phyloP scores from a whole-genome alignment of 2,113 vertebrate species.

The Lontra canadensis region DNA sequence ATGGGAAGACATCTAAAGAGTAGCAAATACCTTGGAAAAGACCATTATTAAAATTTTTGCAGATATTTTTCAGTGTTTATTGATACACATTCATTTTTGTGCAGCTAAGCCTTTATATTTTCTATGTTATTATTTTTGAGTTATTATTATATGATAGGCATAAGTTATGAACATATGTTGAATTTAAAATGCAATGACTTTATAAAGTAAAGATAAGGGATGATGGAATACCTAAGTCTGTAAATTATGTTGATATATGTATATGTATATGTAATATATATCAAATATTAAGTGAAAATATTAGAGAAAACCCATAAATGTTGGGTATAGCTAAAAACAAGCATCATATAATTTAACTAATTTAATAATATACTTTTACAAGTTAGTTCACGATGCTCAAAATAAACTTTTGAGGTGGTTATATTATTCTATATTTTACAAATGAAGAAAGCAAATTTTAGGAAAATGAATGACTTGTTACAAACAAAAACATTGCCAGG shows the following conservation, averaged over 20 bases:
- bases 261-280: not conserved
- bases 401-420: not conserved
- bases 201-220: not conserved
- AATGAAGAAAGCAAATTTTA: not conserved
- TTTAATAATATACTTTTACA: not conserved
- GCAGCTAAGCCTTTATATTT: not conserved
- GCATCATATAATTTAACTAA: not conserved
- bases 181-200: not conserved
- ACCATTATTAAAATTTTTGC: not conserved
- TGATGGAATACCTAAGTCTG: not conserved
- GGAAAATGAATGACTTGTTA: not conserved
- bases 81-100: not conserved
- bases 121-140: not conserved
- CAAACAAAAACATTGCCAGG: not conserved
- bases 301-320: not conserved
- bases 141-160: not conserved
- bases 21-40: not conserved
- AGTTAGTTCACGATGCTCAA: not conserved
- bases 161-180: not conserved
- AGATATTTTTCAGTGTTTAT: not conserved
- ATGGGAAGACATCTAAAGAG: not conserved
- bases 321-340: not conserved
- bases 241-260: not conserved
- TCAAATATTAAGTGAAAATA: slow-evolving; percentile 11
- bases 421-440: not conserved